These are phyloP conservation scores for Diabrotica virgifera DNA, from an alignment of 1,140 invertebrate genomes.

Conservation along the genomic window DNA sequence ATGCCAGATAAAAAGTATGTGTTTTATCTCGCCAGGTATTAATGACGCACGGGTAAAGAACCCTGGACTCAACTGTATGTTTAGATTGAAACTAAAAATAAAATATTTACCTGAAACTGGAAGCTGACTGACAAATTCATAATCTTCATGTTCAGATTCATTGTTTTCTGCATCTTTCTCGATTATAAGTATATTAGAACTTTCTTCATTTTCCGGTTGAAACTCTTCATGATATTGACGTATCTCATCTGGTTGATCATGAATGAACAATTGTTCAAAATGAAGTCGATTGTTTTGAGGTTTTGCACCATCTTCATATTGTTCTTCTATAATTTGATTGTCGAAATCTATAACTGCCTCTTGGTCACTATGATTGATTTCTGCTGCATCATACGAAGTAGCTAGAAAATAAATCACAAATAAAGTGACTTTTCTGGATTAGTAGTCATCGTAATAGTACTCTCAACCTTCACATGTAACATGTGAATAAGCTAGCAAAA, in stretches of 20 bases:
- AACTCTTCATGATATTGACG: not conserved
- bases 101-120: conserved; percentile 29
- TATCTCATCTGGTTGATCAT: too few relatives aligned
- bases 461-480: too few relatives aligned
- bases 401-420: not conserved
- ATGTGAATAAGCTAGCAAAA: too few relatives aligned
- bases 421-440: too few relatives aligned
- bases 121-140: conserved; percentile 31
- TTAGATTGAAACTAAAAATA: not conserved
- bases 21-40: too few relatives aligned
- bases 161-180: conserved; percentile 4
- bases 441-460: too few relatives aligned
- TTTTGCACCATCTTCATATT: not conserved
- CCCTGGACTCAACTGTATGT: too few relatives aligned
- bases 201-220: conserved; percentile 9
- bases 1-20: too few relatives aligned
- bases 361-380: not conserved
- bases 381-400: not conserved
- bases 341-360: not conserved
- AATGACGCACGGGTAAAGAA: too few relatives aligned
- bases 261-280: not conserved
- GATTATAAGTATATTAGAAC: not conserved
- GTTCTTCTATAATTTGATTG: not conserved
- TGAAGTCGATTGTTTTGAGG: not conserved
- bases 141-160: conserved; percentile 28